These are phyloP conservation scores for Drosophila novamexicana DNA, from an alignment of 1,140 invertebrate species.

Conservation along the genomic window DNA sequence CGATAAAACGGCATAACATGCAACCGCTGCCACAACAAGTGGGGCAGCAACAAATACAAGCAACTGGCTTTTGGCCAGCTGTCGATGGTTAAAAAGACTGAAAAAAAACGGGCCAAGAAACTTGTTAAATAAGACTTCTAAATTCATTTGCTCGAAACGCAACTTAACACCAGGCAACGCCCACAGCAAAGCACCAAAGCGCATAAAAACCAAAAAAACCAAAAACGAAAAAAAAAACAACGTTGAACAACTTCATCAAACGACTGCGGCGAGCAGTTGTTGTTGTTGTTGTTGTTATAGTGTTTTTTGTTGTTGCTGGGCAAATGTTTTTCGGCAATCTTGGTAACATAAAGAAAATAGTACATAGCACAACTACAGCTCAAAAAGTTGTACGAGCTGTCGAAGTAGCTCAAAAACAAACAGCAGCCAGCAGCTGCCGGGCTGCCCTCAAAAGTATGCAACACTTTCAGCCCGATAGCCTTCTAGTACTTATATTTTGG, in stretches of 20 bases:
- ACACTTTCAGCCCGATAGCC: slow-evolving; percentile 53
- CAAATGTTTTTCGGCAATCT: slow-evolving; percentile 69
- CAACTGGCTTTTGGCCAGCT: slow-evolving; percentile 67
- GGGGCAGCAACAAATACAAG: slow-evolving; percentile 34
- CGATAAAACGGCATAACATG: slow-evolving; percentile 56
- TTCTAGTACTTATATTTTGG: slow-evolving; percentile 3
- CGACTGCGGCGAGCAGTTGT: slow-evolving; percentile 52
- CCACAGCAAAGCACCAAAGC: slow-evolving; percentile 25
- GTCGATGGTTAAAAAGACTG: slow-evolving; percentile 52
- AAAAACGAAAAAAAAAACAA: slow-evolving; percentile 8
- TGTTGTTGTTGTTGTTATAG: slow-evolving; percentile 34
- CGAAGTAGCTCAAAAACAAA: slow-evolving; percentile 68
- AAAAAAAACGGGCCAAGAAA: slow-evolving; percentile 44
- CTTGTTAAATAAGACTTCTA: slow-evolving; percentile 83
- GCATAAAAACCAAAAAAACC: slow-evolving; percentile 44
- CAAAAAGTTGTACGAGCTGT: slow-evolving; percentile 50
- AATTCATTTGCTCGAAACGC: slow-evolving; percentile 75
- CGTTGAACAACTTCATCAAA: slow-evolving; percentile 72
- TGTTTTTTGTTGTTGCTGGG: slow-evolving; percentile 38
- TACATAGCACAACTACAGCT: slow-evolving; percentile 15
- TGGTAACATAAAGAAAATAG: slow-evolving; percentile 63
- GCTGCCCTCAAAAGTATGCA: slow-evolving; percentile 66
- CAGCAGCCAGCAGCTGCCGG: slow-evolving; percentile 43
- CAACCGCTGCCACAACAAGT: slow-evolving; percentile 29
- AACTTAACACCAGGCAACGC: slow-evolving; percentile 75